Percentiles rank a stretch among this genome's conserved stretches.
These are phyloP conservation scores for Atherinosoma microstoma DNA, from an alignment of 2,797 vertebrate species.

Conservation along the genomic window DNA sequence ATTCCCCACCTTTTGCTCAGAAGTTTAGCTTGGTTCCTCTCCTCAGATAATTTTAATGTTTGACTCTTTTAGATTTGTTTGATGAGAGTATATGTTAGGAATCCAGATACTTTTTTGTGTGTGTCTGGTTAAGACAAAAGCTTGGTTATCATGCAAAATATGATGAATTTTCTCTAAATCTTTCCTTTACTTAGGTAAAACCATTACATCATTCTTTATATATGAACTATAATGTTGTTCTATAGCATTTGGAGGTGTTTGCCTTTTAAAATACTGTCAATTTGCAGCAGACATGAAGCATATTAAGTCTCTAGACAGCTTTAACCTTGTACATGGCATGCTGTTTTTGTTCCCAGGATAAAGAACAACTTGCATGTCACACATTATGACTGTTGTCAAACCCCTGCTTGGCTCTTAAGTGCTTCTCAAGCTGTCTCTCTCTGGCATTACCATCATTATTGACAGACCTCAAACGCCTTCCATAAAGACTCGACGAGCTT, in stretches of 20 bases:
- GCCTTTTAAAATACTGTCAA: neutral
- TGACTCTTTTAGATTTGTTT: neutral
- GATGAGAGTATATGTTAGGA: neutral
- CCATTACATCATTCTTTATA: neutral
- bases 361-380: constrained; percentile 39
- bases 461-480: constrained; percentile 60
- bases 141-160: constrained; percentile 6
- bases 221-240: neutral
- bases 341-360: constrained; percentile 52
- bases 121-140: neutral
- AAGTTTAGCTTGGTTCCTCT: neutral
- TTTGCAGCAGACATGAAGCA: neutral
- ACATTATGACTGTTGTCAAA: constrained; percentile 41
- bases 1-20: neutral
- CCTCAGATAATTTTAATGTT: neutral
- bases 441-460: constrained; percentile 53
- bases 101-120: neutral
- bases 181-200: neutral
- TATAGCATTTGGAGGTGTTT: constrained; percentile 6
- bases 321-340: constrained; percentile 48
- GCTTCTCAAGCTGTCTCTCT: constrained; percentile 53
- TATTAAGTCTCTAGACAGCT: constrained; percentile 11
- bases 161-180: constrained; percentile 26
- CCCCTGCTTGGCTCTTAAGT: constrained; percentile 50
- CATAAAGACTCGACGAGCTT: constrained; percentile 22